phyloP scores from a whole-genome alignment of 2,113 vertebrate species.

The Lanius collurio region DNA sequence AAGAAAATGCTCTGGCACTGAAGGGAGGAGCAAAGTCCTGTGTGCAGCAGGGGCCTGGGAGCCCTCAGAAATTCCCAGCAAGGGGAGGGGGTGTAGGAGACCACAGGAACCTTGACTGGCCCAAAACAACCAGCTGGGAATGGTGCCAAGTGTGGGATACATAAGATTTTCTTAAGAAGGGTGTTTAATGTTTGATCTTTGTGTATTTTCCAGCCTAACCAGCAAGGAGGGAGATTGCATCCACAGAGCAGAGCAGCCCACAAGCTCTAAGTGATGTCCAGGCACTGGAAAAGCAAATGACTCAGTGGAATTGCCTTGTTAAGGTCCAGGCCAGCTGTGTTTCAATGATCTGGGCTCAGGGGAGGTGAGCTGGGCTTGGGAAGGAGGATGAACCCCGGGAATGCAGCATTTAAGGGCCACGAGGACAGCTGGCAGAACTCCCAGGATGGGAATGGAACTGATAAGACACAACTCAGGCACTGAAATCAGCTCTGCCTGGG shows the following conservation, averaged over 20 bases:
- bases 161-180: background rate
- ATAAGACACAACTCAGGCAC: background rate
- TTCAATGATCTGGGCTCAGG: background rate
- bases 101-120: background rate
- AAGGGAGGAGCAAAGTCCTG: background rate
- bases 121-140: background rate
- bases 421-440: background rate
- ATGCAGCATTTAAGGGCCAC: background rate
- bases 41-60: too few species aligned
- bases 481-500: background rate
- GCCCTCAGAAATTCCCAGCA: background rate
- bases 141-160: background rate
- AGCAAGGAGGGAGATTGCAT: too few species aligned
- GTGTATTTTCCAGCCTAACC: background rate
- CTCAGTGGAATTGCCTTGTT: background rate
- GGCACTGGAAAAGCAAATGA: background rate
- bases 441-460: background rate
- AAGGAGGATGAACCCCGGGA: background rate
- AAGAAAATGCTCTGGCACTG: background rate
- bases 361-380: background rate
- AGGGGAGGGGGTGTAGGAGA: background rate
- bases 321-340: background rate
- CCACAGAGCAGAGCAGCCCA: rapidly evolving
- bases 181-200: background rate
- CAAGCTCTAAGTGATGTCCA: background rate